Evolutionary conservation across 2,797 vertebrate species (phyloP).

Genomic region (Danio tinwini): DNA sequence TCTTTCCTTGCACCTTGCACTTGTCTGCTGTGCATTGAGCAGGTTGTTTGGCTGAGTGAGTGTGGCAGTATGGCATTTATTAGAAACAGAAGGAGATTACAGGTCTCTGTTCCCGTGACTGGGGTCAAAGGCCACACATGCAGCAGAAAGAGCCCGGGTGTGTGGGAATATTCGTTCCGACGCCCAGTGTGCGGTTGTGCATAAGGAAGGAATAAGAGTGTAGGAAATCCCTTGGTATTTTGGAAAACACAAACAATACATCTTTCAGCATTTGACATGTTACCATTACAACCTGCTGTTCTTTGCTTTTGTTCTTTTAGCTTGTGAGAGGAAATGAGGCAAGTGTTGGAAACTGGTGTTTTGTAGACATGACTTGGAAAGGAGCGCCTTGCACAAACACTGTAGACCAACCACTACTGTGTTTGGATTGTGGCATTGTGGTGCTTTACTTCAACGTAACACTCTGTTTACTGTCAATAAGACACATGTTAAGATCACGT

Average conservation of each 20-base stretch:
- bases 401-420: conserved; percentile 6
- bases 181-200: conserved; percentile 35
- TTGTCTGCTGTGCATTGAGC: conserved; percentile 46
- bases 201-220: conserved; percentile 26
- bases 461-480: not conserved
- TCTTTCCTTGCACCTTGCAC: conserved; percentile 41
- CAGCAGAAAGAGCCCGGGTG: conserved; percentile 2
- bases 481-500: not conserved
- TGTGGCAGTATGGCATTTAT: conserved; percentile 48
- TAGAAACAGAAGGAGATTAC: conserved; percentile 52
- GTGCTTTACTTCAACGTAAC: not conserved
- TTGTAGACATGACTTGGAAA: conserved; percentile 40
- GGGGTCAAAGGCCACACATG: conserved; percentile 42
- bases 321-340: conserved; percentile 36
- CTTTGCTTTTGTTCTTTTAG: conserved; percentile 24
- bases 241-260: conserved; percentile 15
- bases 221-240: conserved; percentile 9
- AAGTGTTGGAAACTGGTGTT: conserved; percentile 38
- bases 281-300: conserved; percentile 38
- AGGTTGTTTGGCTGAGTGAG: conserved; percentile 33
- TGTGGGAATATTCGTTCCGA: conserved; percentile 45
- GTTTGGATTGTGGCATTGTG: conserved; percentile 26
- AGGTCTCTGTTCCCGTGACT: conserved; percentile 29
- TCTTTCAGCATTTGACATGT: conserved; percentile 54
- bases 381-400: conserved; percentile 24